Conservation (phyloP, 1,140 invertebrate genomes). For the Cydia fagiglandana region DNA sequence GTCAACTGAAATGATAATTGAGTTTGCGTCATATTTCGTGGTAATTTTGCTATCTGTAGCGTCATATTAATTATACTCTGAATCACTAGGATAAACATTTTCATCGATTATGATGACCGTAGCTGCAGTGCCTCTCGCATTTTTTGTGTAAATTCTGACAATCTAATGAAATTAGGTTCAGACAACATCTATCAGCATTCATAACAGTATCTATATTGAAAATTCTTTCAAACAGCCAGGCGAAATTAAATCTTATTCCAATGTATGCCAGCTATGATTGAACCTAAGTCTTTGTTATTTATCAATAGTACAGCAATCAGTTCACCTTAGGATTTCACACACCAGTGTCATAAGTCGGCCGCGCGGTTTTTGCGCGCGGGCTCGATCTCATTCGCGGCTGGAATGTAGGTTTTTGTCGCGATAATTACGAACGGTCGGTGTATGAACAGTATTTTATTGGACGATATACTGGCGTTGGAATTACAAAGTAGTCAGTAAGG, state of each 20-base stretch:
- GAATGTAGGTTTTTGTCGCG: slow-evolving; percentile 63
- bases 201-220: too few relatives aligned
- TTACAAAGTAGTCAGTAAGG: too few relatives aligned
- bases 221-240: background rate
- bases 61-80: background rate
- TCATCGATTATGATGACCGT: background rate
- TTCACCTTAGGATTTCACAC: slow-evolving; percentile 15
- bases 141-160: too few relatives aligned
- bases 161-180: too few relatives aligned
- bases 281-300: background rate
- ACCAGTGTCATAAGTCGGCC: slow-evolving; percentile 20
- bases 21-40: background rate
- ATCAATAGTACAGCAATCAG: slow-evolving; percentile 1
- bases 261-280: background rate
- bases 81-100: background rate
- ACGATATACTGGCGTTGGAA: too few relatives aligned
- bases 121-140: too few relatives aligned
- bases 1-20: background rate
- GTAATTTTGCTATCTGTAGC: background rate
- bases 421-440: slow-evolving; percentile 46
- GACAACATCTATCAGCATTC: too few relatives aligned
- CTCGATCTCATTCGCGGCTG: slow-evolving; percentile 55
- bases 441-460: background rate
- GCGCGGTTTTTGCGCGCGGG: slow-evolving; percentile 35
- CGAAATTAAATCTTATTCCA: too few relatives aligned